These are phyloP conservation scores for Coryphaenoides rupestris DNA, from an alignment of 2,113 vertebrate species.

Conservation along the genomic window DNA sequence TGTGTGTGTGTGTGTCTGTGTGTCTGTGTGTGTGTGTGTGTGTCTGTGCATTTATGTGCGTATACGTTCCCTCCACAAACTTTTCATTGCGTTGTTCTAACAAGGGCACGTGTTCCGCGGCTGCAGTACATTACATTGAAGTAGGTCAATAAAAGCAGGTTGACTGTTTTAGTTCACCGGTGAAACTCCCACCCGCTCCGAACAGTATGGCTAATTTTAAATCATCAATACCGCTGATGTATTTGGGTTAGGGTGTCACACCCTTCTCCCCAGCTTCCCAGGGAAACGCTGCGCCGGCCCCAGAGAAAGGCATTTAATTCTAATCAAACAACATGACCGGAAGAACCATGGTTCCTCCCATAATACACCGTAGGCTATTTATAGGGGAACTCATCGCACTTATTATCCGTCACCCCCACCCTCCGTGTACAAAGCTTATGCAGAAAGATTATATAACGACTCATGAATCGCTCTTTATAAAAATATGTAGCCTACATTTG, in stretches of 20 bases:
- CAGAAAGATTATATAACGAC: too few relatives aligned
- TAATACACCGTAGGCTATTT: too few relatives aligned
- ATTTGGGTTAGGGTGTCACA: constrained; percentile 63
- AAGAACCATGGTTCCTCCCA: too few relatives aligned
- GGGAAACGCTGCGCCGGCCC: not conserved
- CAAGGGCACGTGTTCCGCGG: constrained; percentile 31
- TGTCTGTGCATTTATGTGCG: too few relatives aligned
- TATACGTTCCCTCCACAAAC: constrained; percentile 3
- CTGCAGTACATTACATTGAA: constrained; percentile 43
- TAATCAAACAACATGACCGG: not conserved
- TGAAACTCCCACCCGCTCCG: constrained; percentile 41
- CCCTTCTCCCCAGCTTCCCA: constrained; percentile 31
- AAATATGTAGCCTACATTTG: too few relatives aligned
- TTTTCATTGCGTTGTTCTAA: constrained; percentile 33
- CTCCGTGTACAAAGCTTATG: too few relatives aligned
- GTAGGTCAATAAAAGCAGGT: constrained; percentile 65
- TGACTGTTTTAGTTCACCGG: constrained; percentile 64
- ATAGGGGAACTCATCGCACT: too few relatives aligned
- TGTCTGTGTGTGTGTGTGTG: too few relatives aligned
- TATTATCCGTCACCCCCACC: too few relatives aligned
- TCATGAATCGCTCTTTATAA: too few relatives aligned
- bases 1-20: too few relatives aligned
- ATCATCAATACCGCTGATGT: constrained; percentile 60
- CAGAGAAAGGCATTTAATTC: not conserved
- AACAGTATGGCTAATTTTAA: constrained; percentile 63